Conservation (phyloP, 2,888 invertebrate species). For the Dolichopus griseipennis region DNA sequence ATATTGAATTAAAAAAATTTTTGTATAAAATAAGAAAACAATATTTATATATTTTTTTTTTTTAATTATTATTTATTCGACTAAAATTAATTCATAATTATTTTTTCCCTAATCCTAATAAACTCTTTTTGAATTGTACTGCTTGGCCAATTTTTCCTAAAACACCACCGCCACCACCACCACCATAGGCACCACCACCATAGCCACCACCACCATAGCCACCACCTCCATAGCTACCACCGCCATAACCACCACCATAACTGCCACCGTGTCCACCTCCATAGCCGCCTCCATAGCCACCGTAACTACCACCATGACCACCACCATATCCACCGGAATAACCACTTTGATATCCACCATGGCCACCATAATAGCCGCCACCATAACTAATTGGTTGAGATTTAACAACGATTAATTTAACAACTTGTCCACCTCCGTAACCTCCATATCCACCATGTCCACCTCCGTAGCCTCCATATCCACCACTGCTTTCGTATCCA, state of each 20-base stretch:
- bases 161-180: neutral
- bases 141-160: neutral
- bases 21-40: no score
- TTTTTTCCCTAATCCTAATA: neutral
- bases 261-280: constrained; percentile 21
- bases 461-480: neutral
- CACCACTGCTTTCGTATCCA: neutral
- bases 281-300: constrained; percentile 17
- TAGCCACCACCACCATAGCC: constrained; percentile 15
- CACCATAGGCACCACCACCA: neutral
- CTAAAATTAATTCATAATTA: neutral
- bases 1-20: no score
- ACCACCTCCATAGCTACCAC: constrained; percentile 16
- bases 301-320: neutral
- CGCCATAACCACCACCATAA: neutral
- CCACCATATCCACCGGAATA: neutral
- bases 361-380: no score
- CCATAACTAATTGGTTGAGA: constrained; percentile 15
- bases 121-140: neutral
- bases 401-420: constrained; percentile 16
- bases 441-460: neutral
- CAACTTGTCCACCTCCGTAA: neutral
- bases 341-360: neutral
- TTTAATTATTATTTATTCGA: neutral
- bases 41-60: no score